Percentiles rank a stretch among this genome's conserved stretches.
phyloP scores from a whole-genome alignment of 2,888 invertebrate species.

The Odontocerum albicorne region DNA sequence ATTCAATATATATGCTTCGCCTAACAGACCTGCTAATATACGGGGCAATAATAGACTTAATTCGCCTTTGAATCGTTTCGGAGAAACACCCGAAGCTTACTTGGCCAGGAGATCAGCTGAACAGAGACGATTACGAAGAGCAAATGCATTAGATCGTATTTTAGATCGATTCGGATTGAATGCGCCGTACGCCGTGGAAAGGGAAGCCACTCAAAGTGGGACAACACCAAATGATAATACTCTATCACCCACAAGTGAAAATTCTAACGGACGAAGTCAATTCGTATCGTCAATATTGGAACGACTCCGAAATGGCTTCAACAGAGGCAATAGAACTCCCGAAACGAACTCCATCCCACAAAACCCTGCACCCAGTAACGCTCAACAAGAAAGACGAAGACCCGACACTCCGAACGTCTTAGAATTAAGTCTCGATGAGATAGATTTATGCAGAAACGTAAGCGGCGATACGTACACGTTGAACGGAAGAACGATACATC shows the following conservation, averaged over 20 bases:
- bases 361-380: slow-evolving; percentile 44
- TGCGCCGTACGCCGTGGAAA: slow-evolving; percentile 34
- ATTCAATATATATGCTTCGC: slow-evolving; percentile 18
- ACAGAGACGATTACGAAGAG: slow-evolving; percentile 28
- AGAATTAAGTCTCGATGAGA: slow-evolving; percentile 47
- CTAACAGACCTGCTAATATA: not conserved
- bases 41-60: slow-evolving; percentile 15
- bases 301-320: slow-evolving; percentile 28
- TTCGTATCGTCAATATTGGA: slow-evolving; percentile 30
- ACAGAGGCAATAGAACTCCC: slow-evolving; percentile 37
- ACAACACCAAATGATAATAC: not conserved
- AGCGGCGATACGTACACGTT: slow-evolving; percentile 50
- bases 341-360: slow-evolving; percentile 46
- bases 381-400: slow-evolving; percentile 37
- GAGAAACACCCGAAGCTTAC: slow-evolving; percentile 26
- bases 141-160: slow-evolving; percentile 39
- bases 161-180: slow-evolving; percentile 42
- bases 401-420: slow-evolving; percentile 52
- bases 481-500: slow-evolving; percentile 50
- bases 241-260: not conserved
- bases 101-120: slow-evolving; percentile 21
- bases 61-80: slow-evolving; percentile 21
- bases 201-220: slow-evolving; percentile 8
- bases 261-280: slow-evolving; percentile 13
- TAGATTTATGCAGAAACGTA: slow-evolving; percentile 11